Evolutionary conservation across 53 echinoderm and acorn worm species (phyloP).

Genomic region (Luidia sarsii): DNA sequence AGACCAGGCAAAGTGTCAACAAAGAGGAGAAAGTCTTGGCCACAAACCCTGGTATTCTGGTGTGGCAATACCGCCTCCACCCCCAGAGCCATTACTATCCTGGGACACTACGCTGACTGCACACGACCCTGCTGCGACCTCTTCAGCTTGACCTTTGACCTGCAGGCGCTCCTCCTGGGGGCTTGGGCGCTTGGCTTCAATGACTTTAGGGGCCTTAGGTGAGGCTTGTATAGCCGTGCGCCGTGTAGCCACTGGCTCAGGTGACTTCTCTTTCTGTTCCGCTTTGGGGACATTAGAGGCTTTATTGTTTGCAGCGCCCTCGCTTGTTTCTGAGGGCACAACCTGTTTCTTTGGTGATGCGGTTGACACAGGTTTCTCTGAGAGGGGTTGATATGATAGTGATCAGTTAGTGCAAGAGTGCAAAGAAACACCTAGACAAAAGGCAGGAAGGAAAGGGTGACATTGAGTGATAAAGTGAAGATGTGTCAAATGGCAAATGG

Average conservation of each 20-base stretch:
- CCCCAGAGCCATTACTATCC: conserved; percentile 79
- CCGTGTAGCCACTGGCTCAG: conserved; percentile 57
- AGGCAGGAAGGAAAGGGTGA: conserved; percentile 3
- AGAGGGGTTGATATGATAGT: conserved; percentile 32
- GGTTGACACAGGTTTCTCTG: conserved; percentile 38
- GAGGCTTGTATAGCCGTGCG: conserved; percentile 67
- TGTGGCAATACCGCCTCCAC: conserved; percentile 44
- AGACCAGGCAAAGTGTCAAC: background rate
- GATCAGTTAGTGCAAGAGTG: conserved; percentile 33
- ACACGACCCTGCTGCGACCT: conserved; percentile 40
- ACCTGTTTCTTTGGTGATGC: conserved; percentile 31
- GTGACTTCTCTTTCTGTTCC: conserved; percentile 51
- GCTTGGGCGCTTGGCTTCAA: conserved; percentile 32
- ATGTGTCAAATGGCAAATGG: background rate
- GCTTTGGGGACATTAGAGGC: background rate
- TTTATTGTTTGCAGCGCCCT: conserved; percentile 1
- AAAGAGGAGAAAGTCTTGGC: background rate
- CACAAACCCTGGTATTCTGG: conserved; percentile 89
- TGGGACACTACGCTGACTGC: conserved; percentile 80
- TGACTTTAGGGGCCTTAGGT: conserved; percentile 49
- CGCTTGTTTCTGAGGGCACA: conserved; percentile 6
- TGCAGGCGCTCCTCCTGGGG: conserved; percentile 3
- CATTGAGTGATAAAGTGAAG: background rate
- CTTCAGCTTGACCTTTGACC: conserved; percentile 43
- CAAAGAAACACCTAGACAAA: background rate